A percentile compares a stretch with the other conserved stretches of the same genome.
Evolutionary conservation across 2,888 invertebrate species (phyloP).

Genomic region (Microctonus brassicae): DNA sequence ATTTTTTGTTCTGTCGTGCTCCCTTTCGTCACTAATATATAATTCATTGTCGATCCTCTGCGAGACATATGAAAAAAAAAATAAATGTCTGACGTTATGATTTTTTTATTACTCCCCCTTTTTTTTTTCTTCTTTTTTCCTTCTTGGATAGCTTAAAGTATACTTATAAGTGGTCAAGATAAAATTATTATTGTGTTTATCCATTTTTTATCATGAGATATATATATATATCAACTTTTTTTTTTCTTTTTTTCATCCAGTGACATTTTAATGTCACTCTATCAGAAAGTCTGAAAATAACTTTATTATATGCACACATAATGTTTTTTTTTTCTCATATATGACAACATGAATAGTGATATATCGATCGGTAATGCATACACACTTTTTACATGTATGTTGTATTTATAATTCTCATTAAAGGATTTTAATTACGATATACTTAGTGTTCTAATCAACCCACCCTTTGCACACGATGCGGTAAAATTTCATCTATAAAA

Average conservation of each 20-base stretch:
- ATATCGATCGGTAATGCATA: slow-evolving; percentile 4
- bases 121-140: not conserved
- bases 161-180: too few species aligned
- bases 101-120: not conserved
- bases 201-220: too few species aligned
- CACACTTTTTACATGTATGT: too few species aligned
- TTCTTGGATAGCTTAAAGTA: not conserved
- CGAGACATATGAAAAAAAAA: slow-evolving; percentile 23
- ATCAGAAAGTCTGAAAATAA: slow-evolving; percentile 13
- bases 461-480: slow-evolving; percentile 61
- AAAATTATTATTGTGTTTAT: too few species aligned
- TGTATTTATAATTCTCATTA: not conserved
- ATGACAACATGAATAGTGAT: not conserved
- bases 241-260: not conserved
- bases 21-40: slow-evolving; percentile 61
- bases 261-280: slow-evolving; percentile 20
- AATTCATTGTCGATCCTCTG: slow-evolving; percentile 62
- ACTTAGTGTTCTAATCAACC: slow-evolving; percentile 47
- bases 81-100: not conserved
- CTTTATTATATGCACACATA: not conserved
- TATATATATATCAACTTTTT: too few species aligned
- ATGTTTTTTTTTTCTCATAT: not conserved
- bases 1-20: slow-evolving; percentile 46
- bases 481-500: slow-evolving; percentile 54
- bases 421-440: not conserved